Evolutionary conservation across 2,888 invertebrate genomes (phyloP), one percentile per base, ranked within the genome.

Genomic region (Heterodera filipjevi): DNA sequence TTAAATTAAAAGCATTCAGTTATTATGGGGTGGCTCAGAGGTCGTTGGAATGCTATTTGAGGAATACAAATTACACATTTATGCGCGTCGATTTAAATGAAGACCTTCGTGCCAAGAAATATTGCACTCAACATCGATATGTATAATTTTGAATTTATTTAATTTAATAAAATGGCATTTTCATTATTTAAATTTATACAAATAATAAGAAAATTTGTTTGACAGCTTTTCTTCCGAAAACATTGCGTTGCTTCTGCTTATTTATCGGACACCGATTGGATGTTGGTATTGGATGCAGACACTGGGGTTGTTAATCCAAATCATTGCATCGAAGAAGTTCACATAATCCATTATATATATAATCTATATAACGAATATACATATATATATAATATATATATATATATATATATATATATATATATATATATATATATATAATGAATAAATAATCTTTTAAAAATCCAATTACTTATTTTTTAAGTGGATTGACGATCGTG

Each of bases 281-380:
- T 89, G 84, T 79, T 89, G 46, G 87, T 89, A 49, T 81, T 89
- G 44, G 89, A 89, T 77, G 89, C 89, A 27, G 89, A 89, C 78
- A 84, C 88, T 14, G 87, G 86, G 59, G 83, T 88, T 10, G 87
- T 86, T 66, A 89, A 89, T 79, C 89, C 89, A n/a, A 87, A 87
- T 79, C 88, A 88, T 79, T 88, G 88, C 80, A 83, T 88, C 53
- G 88, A 88, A 77, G 88, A 89, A 19, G 68, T 68, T n/a, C n/a
- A n/a, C n/a, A n/a, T n/a, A n/a, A 49, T 16, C 3, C 39, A 12
- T 12, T 39, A 6, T 0, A 39, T 10, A 39, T 39, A 39, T 10
- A 39, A 39, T 16, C 10, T 16, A 49, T 1, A 3, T 14, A 49
- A n/a, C n/a, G n/a, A 14, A 49, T 19, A 49, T 19, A 3, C 16